Conservation (phyloP, 2,888 invertebrate species). For the Tineola bisselliella region DNA sequence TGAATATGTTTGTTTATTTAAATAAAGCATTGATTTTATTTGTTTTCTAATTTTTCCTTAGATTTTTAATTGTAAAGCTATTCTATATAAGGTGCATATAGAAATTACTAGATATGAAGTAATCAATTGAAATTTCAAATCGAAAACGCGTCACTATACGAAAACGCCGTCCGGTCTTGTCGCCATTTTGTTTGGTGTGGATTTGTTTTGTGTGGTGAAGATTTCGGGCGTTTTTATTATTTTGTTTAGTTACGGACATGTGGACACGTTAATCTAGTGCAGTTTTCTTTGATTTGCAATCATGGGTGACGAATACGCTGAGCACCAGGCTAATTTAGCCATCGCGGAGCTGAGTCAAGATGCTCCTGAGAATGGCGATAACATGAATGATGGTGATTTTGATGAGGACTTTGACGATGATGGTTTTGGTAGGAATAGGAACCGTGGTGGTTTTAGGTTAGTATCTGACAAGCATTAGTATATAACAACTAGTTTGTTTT, state of each 20-base stretch:
- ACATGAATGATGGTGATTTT: constrained; percentile 23
- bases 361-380: neutral
- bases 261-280: neutral
- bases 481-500: too few species aligned
- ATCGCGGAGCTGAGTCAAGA: neutral
- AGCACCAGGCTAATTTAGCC: neutral
- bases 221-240: neutral
- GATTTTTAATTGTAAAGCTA: too few species aligned
- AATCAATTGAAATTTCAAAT: too few species aligned
- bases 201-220: neutral
- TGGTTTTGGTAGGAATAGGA: constrained; percentile 42
- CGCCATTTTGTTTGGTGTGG: neutral
- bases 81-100: too few species aligned
- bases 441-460: constrained; percentile 53
- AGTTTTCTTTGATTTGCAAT: neutral
- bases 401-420: constrained; percentile 56
- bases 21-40: too few species aligned
- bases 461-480: neutral
- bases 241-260: neutral
- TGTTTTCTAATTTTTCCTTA: too few species aligned
- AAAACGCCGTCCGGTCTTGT: neutral
- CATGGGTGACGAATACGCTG: neutral
- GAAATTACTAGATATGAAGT: too few species aligned
- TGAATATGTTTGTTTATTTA: too few species aligned
- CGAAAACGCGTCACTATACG: neutral